These are phyloP conservation scores for Cassiopea xamachana DNA, from an alignment of 30 jellyfish, hydroid and myxozoan species.

Conservation along the genomic window DNA sequence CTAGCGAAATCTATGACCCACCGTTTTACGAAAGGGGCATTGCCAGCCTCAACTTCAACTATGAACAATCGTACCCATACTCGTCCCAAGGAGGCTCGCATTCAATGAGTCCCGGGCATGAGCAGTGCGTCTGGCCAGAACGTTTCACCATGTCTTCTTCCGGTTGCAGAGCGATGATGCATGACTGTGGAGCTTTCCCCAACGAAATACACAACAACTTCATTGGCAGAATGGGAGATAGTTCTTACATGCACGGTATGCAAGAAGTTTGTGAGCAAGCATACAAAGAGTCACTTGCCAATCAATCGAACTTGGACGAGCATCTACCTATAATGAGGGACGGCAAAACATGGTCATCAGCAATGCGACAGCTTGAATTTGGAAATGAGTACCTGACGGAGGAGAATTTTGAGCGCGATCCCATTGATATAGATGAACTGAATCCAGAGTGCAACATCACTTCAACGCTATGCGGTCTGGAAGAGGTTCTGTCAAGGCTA, in stretches of 20 bases:
- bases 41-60: conserved; percentile 18
- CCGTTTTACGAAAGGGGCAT: conserved; percentile 7
- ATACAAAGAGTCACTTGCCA: not conserved
- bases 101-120: conserved; percentile 13
- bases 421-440: conserved; percentile 4
- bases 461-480: conserved; percentile 48
- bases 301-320: not conserved
- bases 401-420: conserved; percentile 1
- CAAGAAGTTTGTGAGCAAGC: not conserved
- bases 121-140: conserved; percentile 13
- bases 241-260: conserved; percentile 1
- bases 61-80: conserved; percentile 4
- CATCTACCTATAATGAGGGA: not conserved
- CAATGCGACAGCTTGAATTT: not conserved
- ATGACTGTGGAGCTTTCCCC: not conserved
- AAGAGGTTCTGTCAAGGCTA: conserved; percentile 50
- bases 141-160: not conserved
- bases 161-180: not conserved
- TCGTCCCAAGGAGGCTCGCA: not conserved
- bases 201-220: not conserved
- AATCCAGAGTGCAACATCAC: conserved; percentile 28
- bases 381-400: not conserved
- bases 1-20: conserved; percentile 22
- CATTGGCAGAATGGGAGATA: not conserved
- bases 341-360: not conserved